phyloP scores from a whole-genome alignment of 2,888 invertebrate species.

The Cantharis lateralis region DNA sequence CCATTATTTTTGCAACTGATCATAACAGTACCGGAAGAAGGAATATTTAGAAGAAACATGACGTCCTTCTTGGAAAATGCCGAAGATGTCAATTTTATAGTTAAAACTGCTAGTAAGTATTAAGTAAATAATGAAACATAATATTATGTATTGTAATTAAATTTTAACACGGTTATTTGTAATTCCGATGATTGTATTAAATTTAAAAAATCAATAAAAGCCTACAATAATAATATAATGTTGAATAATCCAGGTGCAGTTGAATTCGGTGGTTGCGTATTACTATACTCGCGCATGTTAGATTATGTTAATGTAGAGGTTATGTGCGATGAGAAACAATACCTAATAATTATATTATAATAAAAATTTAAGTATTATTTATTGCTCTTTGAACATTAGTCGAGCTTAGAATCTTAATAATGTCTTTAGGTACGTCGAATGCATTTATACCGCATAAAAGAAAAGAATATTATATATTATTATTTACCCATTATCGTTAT shows the following conservation, averaged over 20 bases:
- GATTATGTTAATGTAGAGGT: constrained; percentile 4
- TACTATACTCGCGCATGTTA: neutral
- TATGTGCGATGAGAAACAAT: neutral
- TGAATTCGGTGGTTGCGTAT: neutral
- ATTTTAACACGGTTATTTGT: neutral
- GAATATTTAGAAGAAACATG: constrained; percentile 30
- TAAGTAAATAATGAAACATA: constrained; percentile 5
- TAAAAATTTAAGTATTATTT: neutral
- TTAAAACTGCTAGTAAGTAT: constrained; percentile 54
- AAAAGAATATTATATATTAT: too few species aligned
- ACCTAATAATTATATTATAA: neutral
- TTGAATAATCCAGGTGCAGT: neutral
- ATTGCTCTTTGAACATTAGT: neutral
- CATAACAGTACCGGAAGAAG: constrained; percentile 19
- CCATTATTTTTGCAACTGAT: constrained; percentile 11
- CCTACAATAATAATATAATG: neutral
- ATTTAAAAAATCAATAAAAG: constrained; percentile 4
- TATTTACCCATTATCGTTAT: neutral
- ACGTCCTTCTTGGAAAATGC: constrained; percentile 47
- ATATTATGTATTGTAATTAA: constrained; percentile 4
- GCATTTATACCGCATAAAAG: neutral
- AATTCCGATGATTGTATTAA: neutral
- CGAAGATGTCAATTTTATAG: constrained; percentile 52
- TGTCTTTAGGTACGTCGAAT: constrained; percentile 10
- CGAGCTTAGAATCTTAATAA: neutral